Conservation (phyloP, 2,113 vertebrate species). For the Opisthocomus hoazin region DNA sequence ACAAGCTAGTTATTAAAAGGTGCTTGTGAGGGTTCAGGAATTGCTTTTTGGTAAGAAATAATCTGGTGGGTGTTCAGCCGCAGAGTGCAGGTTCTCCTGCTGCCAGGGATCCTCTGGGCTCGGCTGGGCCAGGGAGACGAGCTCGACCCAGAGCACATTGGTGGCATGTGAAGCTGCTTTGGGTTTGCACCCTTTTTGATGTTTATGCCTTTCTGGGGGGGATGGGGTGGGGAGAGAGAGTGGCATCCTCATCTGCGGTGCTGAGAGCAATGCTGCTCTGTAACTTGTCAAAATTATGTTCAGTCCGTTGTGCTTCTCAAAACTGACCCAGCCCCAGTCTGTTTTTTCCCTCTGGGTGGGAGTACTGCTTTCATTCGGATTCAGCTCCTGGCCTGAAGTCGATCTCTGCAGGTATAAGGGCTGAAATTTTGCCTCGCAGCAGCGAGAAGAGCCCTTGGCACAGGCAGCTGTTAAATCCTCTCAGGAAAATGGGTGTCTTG, state of each 20-base stretch:
- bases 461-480: background rate
- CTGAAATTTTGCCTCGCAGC: background rate
- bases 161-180: fast-evolving
- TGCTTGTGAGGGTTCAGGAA: background rate
- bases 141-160: fast-evolving
- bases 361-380: background rate
- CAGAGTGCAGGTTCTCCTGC: background rate
- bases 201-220: background rate
- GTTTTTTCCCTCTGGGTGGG: fast-evolving
- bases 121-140: background rate
- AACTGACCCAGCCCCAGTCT: background rate
- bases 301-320: fast-evolving
- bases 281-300: background rate
- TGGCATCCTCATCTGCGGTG: fast-evolving
- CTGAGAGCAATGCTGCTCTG: background rate
- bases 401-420: background rate
- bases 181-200: background rate
- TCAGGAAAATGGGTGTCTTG: background rate
- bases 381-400: background rate
- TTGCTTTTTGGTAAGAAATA: background rate
- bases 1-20: background rate
- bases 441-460: fast-evolving
- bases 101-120: fast-evolving
- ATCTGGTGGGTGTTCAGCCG: background rate
- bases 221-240: fast-evolving